Percentiles rank a stretch among this genome's conserved stretches.
Conservation (phyloP, 2,113 vertebrate genomes). For the Cynoglossus semilaevis region DNA sequence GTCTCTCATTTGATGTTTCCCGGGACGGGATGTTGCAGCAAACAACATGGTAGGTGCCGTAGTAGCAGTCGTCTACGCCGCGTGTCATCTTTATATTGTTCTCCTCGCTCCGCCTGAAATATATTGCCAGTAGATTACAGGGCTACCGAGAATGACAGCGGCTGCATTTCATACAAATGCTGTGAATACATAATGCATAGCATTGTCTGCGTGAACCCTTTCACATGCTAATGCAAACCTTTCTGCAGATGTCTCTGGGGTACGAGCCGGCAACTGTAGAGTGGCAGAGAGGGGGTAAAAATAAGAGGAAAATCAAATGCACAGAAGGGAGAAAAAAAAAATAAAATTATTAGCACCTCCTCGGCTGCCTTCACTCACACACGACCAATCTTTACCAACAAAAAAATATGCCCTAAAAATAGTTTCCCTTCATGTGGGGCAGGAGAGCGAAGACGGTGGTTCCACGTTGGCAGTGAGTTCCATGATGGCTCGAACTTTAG, state of each 20-base stretch:
- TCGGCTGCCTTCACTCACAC: constrained; percentile 28
- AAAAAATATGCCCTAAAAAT: constrained; percentile 7
- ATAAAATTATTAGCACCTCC: constrained; percentile 17
- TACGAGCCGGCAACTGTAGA: constrained; percentile 55
- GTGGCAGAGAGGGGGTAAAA: constrained; percentile 41
- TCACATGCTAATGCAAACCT: constrained; percentile 78
- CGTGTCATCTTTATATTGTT: constrained; percentile 57
- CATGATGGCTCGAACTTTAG: constrained; percentile 45
- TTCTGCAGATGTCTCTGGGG: constrained; percentile 72
- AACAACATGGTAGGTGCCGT: constrained; percentile 34
- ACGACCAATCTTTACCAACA: constrained; percentile 27
- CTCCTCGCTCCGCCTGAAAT: constrained; percentile 54
- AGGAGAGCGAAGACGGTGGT: constrained; percentile 16
- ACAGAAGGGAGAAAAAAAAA: constrained; percentile 20
- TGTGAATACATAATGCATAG: constrained; percentile 76
- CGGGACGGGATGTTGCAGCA: constrained; percentile 33
- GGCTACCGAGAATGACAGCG: constrained; percentile 64
- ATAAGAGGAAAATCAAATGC: constrained; percentile 52
- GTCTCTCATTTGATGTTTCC: constrained; percentile 64
- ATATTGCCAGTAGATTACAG: constrained; percentile 71
- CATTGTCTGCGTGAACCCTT: constrained; percentile 74
- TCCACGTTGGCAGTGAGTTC: constrained; percentile 20
- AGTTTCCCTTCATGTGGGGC: constrained; percentile 30
- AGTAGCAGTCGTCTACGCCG: constrained; percentile 18
- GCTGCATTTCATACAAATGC: constrained; percentile 75